Conservation (phyloP, 2,888 invertebrate species). For the Chrysolina americana region DNA sequence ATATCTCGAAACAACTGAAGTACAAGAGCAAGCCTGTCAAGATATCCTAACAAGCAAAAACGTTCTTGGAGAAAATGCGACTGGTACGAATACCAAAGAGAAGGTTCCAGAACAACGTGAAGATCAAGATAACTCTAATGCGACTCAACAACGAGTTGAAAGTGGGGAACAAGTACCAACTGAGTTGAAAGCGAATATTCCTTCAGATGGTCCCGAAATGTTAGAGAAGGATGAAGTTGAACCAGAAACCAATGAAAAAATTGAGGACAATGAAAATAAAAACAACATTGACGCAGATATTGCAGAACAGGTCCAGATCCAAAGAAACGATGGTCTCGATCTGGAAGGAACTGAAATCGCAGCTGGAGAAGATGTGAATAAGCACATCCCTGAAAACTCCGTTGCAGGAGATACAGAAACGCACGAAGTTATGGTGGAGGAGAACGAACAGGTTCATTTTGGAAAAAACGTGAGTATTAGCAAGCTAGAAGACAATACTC, state of each 20-base stretch:
- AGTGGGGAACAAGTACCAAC: not conserved
- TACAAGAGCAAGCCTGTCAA: slow-evolving; percentile 49
- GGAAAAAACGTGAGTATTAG: not conserved
- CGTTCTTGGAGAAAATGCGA: too few species aligned
- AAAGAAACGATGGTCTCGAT: not conserved
- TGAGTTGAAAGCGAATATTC: not conserved
- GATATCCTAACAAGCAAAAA: not conserved
- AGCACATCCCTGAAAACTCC: not conserved
- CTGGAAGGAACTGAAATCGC: not conserved
- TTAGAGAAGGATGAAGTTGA: slow-evolving; percentile 17
- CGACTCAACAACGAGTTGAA: not conserved
- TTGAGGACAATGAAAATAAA: not conserved
- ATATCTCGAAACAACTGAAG: slow-evolving; percentile 55
- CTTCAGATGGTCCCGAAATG: slow-evolving; percentile 22
- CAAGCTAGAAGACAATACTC: slow-evolving; percentile 1
- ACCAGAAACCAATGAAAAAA: not conserved
- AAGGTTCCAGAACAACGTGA: not conserved
- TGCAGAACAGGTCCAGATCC: not conserved
- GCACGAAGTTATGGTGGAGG: not conserved
- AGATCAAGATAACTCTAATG: not conserved
- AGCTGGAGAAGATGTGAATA: not conserved
- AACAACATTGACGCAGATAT: not conserved
- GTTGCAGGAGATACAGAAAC: not conserved
- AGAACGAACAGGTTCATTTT: slow-evolving; percentile 24
- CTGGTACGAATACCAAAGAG: not conserved